Base-by-base conservation (phyloP, 1,140 invertebrate species). In the Aphaenogaster rudis region DNA sequence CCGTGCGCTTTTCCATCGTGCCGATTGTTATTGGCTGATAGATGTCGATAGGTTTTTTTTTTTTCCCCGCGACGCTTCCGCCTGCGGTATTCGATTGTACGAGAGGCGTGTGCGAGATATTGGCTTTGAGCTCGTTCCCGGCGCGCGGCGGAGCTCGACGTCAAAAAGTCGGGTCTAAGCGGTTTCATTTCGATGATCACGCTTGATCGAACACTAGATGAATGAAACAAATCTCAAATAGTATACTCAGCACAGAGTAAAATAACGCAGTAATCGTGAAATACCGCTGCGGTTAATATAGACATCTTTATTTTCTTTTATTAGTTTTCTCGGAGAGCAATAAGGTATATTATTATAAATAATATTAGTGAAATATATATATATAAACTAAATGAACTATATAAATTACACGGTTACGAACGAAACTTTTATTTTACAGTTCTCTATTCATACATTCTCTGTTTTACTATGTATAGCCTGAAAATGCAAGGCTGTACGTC, bases 21-120 rank as follows among this genome's bases (percentile, higher is more conserved):
- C 15, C 69, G 76, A 90, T 89, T 90, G 86, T 88, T 90, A 90
- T 88, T 82, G 74, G 76, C 81, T 72, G 80, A 84, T 84, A 84
- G 71, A 76, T 84, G 80, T 84, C 80, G 80, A 84, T 84, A 74
- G 80, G 39, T 33, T 66, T 79, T 79, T 67, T 64, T 69, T 57
- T 67, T 74, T 50, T 21, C 21, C 50, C n/a, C 63, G 64, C 59
- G 66, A 28, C 33, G 69, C 48, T 74, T 74, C 63, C 57, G 79
- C n/a, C 42, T 36, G 67, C 15, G 79, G 21, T 80, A 69, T 86
- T 86, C n/a, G 74, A 67, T 80, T 86, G 76, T 67, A n/a, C n/a
- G 48, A 42, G 78, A 52, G 61, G 45, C 17, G 48, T 52, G 15
- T 33, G 69, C 52, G 42, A 45, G 28, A 78, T 64, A 86, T 52